Evolutionary conservation across 2,888 invertebrate species (phyloP), one percentile per base, ranked within the genome.

Genomic region (Biston stratarius): DNA sequence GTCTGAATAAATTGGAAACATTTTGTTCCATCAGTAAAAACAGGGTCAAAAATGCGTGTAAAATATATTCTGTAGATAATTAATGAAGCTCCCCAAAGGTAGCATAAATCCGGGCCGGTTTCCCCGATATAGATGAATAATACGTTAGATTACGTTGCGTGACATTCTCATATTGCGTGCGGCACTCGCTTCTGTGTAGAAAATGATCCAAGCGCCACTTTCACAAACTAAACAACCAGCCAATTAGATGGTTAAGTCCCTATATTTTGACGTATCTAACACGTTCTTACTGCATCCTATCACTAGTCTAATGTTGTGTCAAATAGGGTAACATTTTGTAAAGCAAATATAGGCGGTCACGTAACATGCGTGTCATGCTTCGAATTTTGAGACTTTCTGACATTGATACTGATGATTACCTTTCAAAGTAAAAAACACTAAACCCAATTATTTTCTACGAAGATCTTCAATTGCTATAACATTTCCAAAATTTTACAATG

Each of bases 101-200:
- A 68, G 57, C 71, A 68, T 73, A 73, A 70, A 73, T 70, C 62
- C 63, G 14, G 64, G 66, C 62, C 71, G 73, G 65, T 69, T 74
- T 66, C 69, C 61, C 66, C 72, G 70, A 73, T 74, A 69, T 61
- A 70, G 71, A 77, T 75, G 80, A 82, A 78, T 79, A 78, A 79
- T 79, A 75, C 70, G 75, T 69, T 64, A 78, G 78, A 79, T 80
- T 79, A 80, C 73, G 64, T 65, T 68, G 51, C 49, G 67, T 73
- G 79, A 79, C 78, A 76, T 71, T 67, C 69, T 74, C 71, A 72
- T 78, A 77, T 77, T 74, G 74, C 66, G 60, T 53, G 70, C 60
- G 71, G 65, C 60, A 69, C 67, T 74, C 73, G 72, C 74, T 74
- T 75, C 48, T 69, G 74, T 67, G 70, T 61, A 71, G 51, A 67